These are phyloP conservation scores for Melanargia galathea DNA, from an alignment of 2,888 invertebrate genomes.

Conservation along the genomic window DNA sequence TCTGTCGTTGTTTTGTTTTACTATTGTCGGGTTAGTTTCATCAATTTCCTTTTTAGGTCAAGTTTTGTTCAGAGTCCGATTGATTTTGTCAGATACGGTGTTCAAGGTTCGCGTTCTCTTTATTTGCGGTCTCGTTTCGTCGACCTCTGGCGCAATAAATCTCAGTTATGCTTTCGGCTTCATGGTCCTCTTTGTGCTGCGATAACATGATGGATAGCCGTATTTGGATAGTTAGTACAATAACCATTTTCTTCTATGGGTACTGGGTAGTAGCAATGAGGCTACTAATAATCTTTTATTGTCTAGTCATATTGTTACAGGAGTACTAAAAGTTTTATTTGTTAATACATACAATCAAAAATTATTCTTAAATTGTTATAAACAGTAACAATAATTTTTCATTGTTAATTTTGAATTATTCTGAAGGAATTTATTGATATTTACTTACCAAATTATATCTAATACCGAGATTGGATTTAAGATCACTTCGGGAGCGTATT, in stretches of 20 bases:
- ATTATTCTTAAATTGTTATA: too few relatives aligned
- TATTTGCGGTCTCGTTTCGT: constrained; percentile 80
- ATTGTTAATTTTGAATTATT: background rate
- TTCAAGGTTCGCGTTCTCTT: constrained; percentile 81
- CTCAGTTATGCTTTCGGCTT: constrained; percentile 72
- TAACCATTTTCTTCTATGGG: constrained; percentile 64
- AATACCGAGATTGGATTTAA: constrained; percentile 37
- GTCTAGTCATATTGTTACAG: background rate
- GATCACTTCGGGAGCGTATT: constrained; percentile 49
- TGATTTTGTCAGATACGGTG: constrained; percentile 80
- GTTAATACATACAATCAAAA: too few relatives aligned
- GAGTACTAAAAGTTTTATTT: too few relatives aligned
- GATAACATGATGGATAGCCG: constrained; percentile 75
- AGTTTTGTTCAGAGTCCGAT: constrained; percentile 77
- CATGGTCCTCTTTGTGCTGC: constrained; percentile 75
- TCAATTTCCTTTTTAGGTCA: constrained; percentile 76
- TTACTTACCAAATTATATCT: constrained; percentile 6
- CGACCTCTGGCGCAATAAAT: constrained; percentile 79
- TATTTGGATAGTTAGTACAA: constrained; percentile 59
- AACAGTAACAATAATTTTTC: too few relatives aligned
- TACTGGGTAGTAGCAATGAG: constrained; percentile 40
- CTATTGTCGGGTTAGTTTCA: constrained; percentile 53
- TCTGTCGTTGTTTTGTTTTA: constrained; percentile 18
- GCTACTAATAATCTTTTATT: background rate
- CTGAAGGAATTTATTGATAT: constrained; percentile 6